Evolutionary conservation across 2,888 invertebrate species (phyloP).

Genomic region (Dicyrtoma fusca): DNA sequence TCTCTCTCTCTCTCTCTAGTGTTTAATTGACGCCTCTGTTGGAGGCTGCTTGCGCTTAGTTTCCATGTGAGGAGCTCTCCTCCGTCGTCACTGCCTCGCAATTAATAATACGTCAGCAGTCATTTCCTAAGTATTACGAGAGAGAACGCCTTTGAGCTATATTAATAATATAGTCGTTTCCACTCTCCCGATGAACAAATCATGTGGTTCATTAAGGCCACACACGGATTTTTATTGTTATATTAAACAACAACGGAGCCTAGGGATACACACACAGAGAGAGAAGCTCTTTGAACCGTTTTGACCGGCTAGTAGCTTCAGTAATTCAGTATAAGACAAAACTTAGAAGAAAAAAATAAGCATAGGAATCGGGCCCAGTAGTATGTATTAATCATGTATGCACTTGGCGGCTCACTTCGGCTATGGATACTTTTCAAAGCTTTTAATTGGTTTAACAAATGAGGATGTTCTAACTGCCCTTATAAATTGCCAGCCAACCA

Average conservation of each 20-base stretch:
- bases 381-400: neutral
- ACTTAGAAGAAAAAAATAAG: neutral
- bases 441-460: slow-evolving; percentile 41
- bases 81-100: slow-evolving; percentile 18
- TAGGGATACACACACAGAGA: neutral
- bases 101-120: slow-evolving; percentile 37
- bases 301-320: neutral
- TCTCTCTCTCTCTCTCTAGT: slow-evolving; percentile 14
- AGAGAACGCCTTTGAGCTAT: slow-evolving; percentile 12
- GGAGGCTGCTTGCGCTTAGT: slow-evolving; percentile 30
- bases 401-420: no score
- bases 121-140: slow-evolving; percentile 22
- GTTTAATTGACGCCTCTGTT: slow-evolving; percentile 43
- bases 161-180: slow-evolving; percentile 36
- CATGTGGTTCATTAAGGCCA: slow-evolving; percentile 29
- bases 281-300: neutral
- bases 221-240: slow-evolving; percentile 20
- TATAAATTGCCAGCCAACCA: slow-evolving; percentile 19
- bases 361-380: neutral
- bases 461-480: slow-evolving; percentile 33
- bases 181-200: slow-evolving; percentile 26
- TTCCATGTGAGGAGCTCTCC: slow-evolving; percentile 19
- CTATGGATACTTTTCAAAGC: slow-evolving; percentile 22
- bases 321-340: no score
- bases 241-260: slow-evolving; percentile 8